Evolutionary conservation across 2,888 invertebrate genomes (phyloP).

Genomic region (Ophion ellenae): DNA sequence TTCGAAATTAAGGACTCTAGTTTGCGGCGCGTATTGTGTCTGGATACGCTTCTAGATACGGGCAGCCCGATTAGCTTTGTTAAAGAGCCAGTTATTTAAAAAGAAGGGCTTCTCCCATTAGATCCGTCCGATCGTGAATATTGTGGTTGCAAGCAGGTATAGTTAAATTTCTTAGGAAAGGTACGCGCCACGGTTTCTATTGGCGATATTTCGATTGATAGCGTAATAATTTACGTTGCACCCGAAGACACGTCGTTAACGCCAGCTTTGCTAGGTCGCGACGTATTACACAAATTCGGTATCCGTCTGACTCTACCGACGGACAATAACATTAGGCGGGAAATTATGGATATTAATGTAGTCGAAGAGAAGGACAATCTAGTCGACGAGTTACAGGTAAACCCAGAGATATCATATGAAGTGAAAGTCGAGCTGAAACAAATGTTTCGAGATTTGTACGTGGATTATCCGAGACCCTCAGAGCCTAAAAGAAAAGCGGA

Average conservation of each 20-base stretch:
- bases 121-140: constrained; percentile 42
- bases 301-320: constrained; percentile 34
- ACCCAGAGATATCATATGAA: constrained; percentile 21
- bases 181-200: constrained; percentile 36
- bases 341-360: constrained; percentile 39
- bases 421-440: constrained; percentile 31
- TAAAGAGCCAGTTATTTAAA: constrained; percentile 54
- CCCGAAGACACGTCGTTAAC: constrained; percentile 55
- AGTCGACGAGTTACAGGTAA: constrained; percentile 33
- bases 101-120: constrained; percentile 48
- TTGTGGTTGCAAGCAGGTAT: constrained; percentile 39
- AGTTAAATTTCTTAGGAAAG: constrained; percentile 40
- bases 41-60: constrained; percentile 55
- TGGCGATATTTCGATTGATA: constrained; percentile 18
- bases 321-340: constrained; percentile 14
- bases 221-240: constrained; percentile 53
- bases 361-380: constrained; percentile 6
- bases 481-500: constrained; percentile 36
- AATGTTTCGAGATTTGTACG: constrained; percentile 33
- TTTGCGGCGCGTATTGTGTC: constrained; percentile 45
- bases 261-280: constrained; percentile 51
- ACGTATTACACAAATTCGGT: constrained; percentile 43
- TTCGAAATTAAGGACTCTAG: constrained; percentile 52
- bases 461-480: constrained; percentile 21
- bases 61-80: constrained; percentile 59